Base-by-base conservation (phyloP, 2,888 invertebrate genomes). In the Thelaira solivaga region DNA sequence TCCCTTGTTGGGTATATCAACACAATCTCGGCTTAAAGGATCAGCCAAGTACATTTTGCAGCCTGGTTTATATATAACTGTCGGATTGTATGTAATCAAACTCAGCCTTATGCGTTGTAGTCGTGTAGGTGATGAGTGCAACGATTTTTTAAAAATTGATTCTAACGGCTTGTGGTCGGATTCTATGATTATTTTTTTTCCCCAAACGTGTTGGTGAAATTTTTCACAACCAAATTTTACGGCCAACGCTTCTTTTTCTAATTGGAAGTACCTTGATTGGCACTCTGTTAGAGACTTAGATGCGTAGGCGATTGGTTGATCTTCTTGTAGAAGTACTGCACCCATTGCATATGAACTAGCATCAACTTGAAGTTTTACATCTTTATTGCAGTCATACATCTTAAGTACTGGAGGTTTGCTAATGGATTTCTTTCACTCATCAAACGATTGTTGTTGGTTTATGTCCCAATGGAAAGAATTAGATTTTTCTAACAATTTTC, bases 91-190 rank as follows among this genome's bases (percentile, higher is more conserved):
- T 1, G 55, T 39, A 4, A 36, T 11, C 7, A 55, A 36, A 22
- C 36, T 36, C 10, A 55, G 10, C 24, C 36, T 55, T 2, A 55
- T 55, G 20, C 20, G n/a, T 31, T 31, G 31, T 2, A 31, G 31
- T 31, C 31, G 6, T 6, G 31, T 6, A 6, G 8, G 31, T 7
- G 6, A 31, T 4, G 31, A 31, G 10, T 31, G 31, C 8, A 31
- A 8, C 10, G 31, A 2, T 31, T 55, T 65, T 31, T 41, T 43
- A 5, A 61, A 71, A 55, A 59, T 34, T 10, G 47, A 43, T 18
- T 51, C 67, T 26, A 71, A 22, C 0, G 73, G 73, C 10, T 73
- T 73, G n/a, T 73, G 73, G 39, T 64, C 73, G 2, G 73, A 31
- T 39, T 55, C 62, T 1, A 73, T 34, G 1, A 18, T 43, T 4